Percentiles rank a stretch among this genome's conserved stretches.
phyloP scores from a whole-genome alignment of 2,888 invertebrate genomes.

The Isotomurus palustris region DNA sequence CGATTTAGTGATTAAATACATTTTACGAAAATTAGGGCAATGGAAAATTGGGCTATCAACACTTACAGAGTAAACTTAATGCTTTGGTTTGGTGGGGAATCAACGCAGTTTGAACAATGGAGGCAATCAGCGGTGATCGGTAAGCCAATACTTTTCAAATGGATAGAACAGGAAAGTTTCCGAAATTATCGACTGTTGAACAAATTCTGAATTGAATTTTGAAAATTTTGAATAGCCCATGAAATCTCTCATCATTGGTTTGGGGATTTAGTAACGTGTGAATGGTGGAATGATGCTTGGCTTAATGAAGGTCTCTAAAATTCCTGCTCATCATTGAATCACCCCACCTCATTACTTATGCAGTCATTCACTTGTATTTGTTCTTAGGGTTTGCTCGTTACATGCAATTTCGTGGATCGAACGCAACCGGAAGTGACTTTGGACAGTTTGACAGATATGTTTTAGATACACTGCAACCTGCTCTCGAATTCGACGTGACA shows the following conservation, averaged over 20 bases:
- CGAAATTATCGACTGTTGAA: too few species aligned
- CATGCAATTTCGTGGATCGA: conserved; percentile 22
- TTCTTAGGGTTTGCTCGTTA: conserved; percentile 32
- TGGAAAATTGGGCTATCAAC: conserved; percentile 33
- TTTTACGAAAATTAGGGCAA: conserved; percentile 16
- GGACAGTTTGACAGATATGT: conserved; percentile 23
- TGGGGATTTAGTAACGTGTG: conserved; percentile 15
- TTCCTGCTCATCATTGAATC: too few species aligned
- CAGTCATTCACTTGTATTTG: too few species aligned
- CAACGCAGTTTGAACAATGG: conserved; percentile 32
- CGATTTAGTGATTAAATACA: too few species aligned
- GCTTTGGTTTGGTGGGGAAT: conserved; percentile 28
- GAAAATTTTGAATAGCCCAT: too few species aligned
- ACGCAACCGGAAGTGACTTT: conserved; percentile 14
- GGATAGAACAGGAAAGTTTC: too few species aligned
- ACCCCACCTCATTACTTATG: too few species aligned
- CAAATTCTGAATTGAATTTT: too few species aligned
- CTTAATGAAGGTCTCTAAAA: conserved; percentile 8
- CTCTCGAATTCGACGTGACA: conserved; percentile 32
- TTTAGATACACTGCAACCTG: conserved; percentile 24
- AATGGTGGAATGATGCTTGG: conserved; percentile 17
- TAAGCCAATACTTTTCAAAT: too few species aligned
- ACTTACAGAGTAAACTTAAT: conserved; percentile 27
- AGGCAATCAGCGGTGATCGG: conserved; percentile 21
- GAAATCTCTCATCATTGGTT: conserved; percentile 13